Evolutionary conservation across 2,888 invertebrate species (phyloP), one percentile per base, ranked within the genome.

Genomic region (Lithodes maja): DNA sequence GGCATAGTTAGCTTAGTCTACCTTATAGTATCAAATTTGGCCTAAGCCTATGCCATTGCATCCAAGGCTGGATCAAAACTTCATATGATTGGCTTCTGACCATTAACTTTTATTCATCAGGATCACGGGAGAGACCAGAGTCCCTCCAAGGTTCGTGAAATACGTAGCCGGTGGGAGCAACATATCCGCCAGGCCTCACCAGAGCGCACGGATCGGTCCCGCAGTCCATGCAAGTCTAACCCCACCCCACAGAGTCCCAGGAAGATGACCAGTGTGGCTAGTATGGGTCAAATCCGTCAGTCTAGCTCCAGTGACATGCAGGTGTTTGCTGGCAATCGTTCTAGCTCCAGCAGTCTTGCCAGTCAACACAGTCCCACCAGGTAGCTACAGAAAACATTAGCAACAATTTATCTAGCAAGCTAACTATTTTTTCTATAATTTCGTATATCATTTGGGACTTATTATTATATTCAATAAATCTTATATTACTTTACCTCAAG

Each of bases 161-260:
- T 91, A 82, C 77, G 89, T 2, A 91, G 78, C 55, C 90, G 89
- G n/a, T 91, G 91, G 91, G 91, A 91, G 80, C 86, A 91, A 55
- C 91, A 91, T 17, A 91, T 91, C 17, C 81, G 91, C 2, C 86
- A 91, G 33, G 89, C 87, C 3, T 91, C 91, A 12, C 91, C 91
- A 15, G 90, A 90, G 49, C 82, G 91, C 7, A 54, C 69, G 17
- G 82, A 81, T 52, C 80, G 91, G 15, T 86, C 89, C n/a, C 80
- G 81, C 3, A 91, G 91, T 52, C 91, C 91, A 52, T 68, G 54
- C 2, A 89, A 89, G 75, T 52, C 71, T 54, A 1, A 50, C 7
- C 5, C 77, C 33, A n/a, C 82, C 3, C 50, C 75, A 33, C 55
- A 54, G 49, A 89, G 89, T 61, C 88, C 88, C 9, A 80, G 49